Evolutionary conservation across 1,140 invertebrate species (phyloP).

Genomic region (Sinonovacula constricta): DNA sequence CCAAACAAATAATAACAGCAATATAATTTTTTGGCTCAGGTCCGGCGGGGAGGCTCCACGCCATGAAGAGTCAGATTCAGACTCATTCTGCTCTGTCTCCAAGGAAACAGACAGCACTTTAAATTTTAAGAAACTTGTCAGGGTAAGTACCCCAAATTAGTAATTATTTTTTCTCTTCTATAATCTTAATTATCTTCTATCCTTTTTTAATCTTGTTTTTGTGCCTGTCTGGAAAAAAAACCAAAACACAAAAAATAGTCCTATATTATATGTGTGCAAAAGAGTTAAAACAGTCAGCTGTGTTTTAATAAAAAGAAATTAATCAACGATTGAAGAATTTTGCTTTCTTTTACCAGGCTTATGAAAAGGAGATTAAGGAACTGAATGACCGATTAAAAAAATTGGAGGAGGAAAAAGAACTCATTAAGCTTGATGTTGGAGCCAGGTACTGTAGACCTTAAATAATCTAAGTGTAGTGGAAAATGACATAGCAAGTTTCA

Average conservation of each 20-base stretch:
- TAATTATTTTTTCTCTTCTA: not conserved
- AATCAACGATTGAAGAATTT: not conserved
- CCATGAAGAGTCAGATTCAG: conserved; percentile 13
- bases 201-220: too few relatives aligned
- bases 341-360: conserved; percentile 61
- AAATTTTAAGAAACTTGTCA: conserved; percentile 61
- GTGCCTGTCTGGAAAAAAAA: too few relatives aligned
- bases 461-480: too few relatives aligned
- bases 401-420: conserved; percentile 71
- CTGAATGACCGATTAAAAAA: conserved; percentile 65
- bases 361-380: conserved; percentile 70
- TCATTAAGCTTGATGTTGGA: conserved; percentile 67
- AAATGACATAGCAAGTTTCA: too few relatives aligned
- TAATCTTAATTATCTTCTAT: too few relatives aligned
- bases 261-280: too few relatives aligned
- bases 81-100: conserved; percentile 35
- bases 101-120: conserved; percentile 43
- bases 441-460: too few relatives aligned
- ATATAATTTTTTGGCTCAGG: too few relatives aligned
- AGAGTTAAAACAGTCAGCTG: too few relatives aligned
- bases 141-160: conserved; percentile 45
- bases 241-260: too few relatives aligned
- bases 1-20: too few relatives aligned
- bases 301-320: too few relatives aligned
- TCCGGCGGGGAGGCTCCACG: conserved; percentile 25